phyloP scores from a whole-genome alignment of 2,797 vertebrate genomes.

The Anas georgica region DNA sequence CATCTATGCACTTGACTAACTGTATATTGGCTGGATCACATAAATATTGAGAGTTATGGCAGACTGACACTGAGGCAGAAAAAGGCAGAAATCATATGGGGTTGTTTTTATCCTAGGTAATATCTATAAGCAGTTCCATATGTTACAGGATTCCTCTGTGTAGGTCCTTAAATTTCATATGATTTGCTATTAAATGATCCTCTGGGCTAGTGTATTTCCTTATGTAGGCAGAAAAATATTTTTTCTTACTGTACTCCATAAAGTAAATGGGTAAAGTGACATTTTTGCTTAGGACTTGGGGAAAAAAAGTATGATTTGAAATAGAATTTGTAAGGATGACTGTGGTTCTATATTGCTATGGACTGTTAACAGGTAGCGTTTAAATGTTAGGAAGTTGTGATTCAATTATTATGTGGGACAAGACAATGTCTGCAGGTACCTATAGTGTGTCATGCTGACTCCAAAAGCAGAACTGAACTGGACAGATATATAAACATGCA shows the following conservation, averaged over 20 bases:
- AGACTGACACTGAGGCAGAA: not conserved
- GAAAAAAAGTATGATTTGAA: not conserved
- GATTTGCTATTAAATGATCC: not conserved
- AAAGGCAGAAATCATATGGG: not conserved
- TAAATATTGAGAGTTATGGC: not conserved
- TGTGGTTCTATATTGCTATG: not conserved
- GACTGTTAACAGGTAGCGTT: not conserved
- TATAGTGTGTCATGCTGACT: not conserved
- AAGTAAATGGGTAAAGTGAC: not conserved
- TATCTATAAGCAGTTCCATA: not conserved
- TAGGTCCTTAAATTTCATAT: not conserved
- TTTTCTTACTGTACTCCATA: not conserved
- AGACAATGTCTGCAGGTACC: not conserved
- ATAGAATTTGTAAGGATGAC: not conserved
- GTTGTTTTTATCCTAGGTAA: not conserved
- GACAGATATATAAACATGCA: not conserved
- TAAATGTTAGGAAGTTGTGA: not conserved
- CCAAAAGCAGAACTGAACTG: not conserved
- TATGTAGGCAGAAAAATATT: not conserved
- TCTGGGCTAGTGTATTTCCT: not conserved
- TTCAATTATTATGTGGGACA: not conserved
- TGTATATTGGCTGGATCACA: rapidly evolving
- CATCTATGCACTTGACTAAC: not conserved
- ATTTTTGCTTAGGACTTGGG: not conserved
- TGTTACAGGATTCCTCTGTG: not conserved